A percentile compares a stretch with the other conserved stretches of the same genome.
Conservation (phyloP, 2,888 invertebrate genomes). For the Ischnura elegans region DNA sequence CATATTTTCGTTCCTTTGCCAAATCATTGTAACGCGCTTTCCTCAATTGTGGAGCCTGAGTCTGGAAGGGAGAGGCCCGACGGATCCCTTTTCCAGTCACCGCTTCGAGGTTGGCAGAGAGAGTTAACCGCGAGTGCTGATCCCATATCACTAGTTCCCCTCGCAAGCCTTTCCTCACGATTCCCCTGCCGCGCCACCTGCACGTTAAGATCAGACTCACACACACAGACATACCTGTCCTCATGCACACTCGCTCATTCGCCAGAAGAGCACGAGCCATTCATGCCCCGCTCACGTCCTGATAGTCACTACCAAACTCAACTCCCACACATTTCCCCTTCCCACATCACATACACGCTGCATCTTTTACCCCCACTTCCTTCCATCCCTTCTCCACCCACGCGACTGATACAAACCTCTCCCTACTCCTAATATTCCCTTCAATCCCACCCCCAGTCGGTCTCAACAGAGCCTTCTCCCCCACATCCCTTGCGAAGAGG, state of each 20-base stretch:
- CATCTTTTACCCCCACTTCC: not conserved
- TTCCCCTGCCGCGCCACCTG: not conserved
- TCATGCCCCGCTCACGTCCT: conserved; percentile 28
- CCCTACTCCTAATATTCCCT: no score
- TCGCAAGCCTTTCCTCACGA: not conserved
- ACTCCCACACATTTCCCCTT: not conserved
- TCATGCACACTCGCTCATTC: not conserved
- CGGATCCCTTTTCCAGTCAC: no score
- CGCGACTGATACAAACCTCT: not conserved
- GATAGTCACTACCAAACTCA: not conserved
- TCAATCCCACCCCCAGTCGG: not conserved
- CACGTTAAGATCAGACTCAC: conserved; percentile 3
- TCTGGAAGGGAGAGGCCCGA: no score
- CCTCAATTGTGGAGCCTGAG: no score
- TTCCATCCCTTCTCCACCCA: not conserved
- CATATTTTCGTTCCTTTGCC: no score
- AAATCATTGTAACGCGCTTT: no score
- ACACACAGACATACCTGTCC: not conserved
- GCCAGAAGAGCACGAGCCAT: not conserved
- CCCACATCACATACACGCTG: not conserved
- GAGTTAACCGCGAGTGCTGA: not conserved
- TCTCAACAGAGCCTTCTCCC: not conserved
- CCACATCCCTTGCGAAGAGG: not conserved
- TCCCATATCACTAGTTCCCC: not conserved
- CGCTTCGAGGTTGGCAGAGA: no score